A percentile compares a stretch with the other conserved stretches of the same genome.
phyloP scores from a whole-genome alignment of 1,140 invertebrate genomes.

The Bombus soroeensis region DNA sequence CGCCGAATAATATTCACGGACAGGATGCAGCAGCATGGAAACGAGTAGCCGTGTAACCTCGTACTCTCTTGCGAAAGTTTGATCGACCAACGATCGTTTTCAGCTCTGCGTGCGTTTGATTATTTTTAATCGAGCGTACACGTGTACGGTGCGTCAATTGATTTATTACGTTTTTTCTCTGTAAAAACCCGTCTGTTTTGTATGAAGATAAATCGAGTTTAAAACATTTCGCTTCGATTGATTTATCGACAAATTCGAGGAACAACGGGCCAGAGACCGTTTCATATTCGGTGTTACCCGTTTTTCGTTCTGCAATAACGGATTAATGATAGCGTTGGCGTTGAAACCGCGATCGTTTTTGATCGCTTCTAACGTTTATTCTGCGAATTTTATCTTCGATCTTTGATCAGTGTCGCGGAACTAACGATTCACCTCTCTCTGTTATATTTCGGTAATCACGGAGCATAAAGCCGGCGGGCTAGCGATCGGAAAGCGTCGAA shows the following conservation, averaged over 20 bases:
- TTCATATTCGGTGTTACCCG: slow-evolving; percentile 26
- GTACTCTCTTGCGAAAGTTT: slow-evolving; percentile 40
- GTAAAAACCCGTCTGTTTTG: slow-evolving; percentile 60
- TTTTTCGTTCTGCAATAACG: background rate
- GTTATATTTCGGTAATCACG: slow-evolving; percentile 6
- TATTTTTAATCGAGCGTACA: slow-evolving; percentile 62
- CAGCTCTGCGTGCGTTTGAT: slow-evolving; percentile 43
- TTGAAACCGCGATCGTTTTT: background rate
- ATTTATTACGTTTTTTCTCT: slow-evolving; percentile 58
- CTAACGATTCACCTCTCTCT: background rate
- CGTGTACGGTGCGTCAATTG: slow-evolving; percentile 45
- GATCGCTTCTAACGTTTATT: background rate
- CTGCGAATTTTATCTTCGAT: background rate
- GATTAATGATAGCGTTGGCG: background rate
- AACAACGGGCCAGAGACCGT: slow-evolving; percentile 17
- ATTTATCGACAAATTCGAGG: slow-evolving; percentile 35
- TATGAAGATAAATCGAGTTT: slow-evolving; percentile 64
- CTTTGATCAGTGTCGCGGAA: background rate
- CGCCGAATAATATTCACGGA: background rate
- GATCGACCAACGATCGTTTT: slow-evolving; percentile 55
- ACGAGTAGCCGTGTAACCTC: slow-evolving; percentile 25
- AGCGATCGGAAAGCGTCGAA: background rate
- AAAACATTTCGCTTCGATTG: slow-evolving; percentile 60
- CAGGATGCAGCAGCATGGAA: background rate
- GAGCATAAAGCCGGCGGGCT: background rate